Evolutionary conservation across 2,888 invertebrate genomes (phyloP), one percentile per base, ranked within the genome.

Genomic region (Andrena camellia): DNA sequence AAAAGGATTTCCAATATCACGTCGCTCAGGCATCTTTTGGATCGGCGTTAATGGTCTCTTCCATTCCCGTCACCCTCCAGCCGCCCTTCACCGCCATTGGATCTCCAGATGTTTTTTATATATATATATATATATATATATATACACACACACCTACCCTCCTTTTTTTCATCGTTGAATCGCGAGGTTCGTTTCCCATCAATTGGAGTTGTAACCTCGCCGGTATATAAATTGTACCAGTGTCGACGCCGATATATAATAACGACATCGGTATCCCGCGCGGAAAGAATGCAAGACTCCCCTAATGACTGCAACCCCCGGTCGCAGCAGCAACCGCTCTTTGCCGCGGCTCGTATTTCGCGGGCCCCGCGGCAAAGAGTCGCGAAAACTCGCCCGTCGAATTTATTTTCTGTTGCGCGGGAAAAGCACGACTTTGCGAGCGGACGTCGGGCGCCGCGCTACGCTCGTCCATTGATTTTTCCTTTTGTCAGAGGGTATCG

Each of bases 21-120:
- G 64, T 76, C 68, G 64, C 67, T 76, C 62, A 77, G 71, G 82
- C 82, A 79, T 83, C 81, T 87, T 82, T 83, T 69, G 69, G 78
- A 87, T 81, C 75, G 77, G 76, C 79, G 75, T 89, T 89, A 89
- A 86, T 84, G 81, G 78, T 67, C 67, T 63, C 77, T 82, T 78
- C 80, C 70, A 60, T 79, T 62, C 68, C 2, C 68, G 17, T n/a
- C 74, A 3, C 52, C 60, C 72, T 69, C 29, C 67, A 63, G 10
- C 63, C 59, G n/a, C 54, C 76, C 48, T 60, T 67, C 50, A 42
- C 26, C 57, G 29, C 52, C 67, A 59, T 60, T 60, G 75, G 73
- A 68, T 73, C 63, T 33, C 63, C 50, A 75, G 60, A 54, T 72
- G 68, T 63, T 67, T 52, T 59, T n/a, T 77, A 0, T 35, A 10